Evolutionary conservation across 2,113 vertebrate species (phyloP), one percentile per base, ranked within the genome.

Genomic region (Dasypus novemcinctus): DNA sequence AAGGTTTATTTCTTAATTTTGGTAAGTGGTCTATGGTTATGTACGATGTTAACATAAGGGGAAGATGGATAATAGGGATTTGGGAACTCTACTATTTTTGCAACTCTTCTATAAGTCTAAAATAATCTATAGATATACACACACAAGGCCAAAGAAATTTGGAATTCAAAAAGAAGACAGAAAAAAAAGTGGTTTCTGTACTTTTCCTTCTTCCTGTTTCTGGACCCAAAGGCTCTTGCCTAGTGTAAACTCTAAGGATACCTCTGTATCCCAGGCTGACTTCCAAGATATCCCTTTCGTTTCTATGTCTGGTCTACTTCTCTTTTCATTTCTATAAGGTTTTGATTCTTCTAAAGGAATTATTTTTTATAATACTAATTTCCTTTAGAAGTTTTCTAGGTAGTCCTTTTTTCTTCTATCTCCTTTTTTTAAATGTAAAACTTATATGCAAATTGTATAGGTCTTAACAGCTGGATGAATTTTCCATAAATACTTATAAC

Each of bases 1-100:
- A 84, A 4, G 63, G 71, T 80, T 84, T 74, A 27, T 91, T 68
- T 93, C 76, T 95, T 89, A 85, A 29, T 89, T 96, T 95, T 81
- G 63, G 46, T 76, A 74, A 89, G 43, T 82, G 36, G 59, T 78
- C 43, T 78, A 1, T 75, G 84, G 29, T 92, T 91, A 33, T 66
- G 3, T 85, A 84, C 83, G 25, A 69, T 87, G n/a, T 92, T 86
- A 89, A 49, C 36, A n/a, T 87, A 90, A 79, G 41, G 57, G 49
- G 29, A 95, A 91, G 27, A 59, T 78, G 27, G 41, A 84, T 91
- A 79, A 79, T 38, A 84, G n/a, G 63, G 21, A 94, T 90, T 66
- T 64, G 38, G 74, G 23, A 94, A 64, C 15, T 54, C 17, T 59
- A 49, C 69, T 81, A 36, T 91, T 94, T 95, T 90, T 71, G 66